phyloP scores from a whole-genome alignment of 92 coral and sea anemone genomes.

The Parazoanthus atlanticus region DNA sequence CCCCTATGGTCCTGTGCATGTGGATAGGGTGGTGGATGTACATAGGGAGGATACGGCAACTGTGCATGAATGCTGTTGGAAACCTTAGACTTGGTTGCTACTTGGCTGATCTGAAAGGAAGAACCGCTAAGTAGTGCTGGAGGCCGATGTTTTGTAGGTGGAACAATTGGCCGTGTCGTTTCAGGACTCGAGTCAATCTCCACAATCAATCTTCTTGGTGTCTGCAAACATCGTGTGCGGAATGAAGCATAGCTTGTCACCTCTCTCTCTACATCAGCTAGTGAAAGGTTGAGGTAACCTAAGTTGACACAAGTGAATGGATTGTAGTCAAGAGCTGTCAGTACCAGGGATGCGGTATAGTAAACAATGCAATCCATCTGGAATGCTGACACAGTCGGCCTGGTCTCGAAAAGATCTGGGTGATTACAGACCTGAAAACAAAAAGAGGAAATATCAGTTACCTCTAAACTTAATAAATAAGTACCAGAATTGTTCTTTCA shows the following conservation, averaged over 20 bases:
- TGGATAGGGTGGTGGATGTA: conserved; percentile 31
- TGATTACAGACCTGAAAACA: conserved; percentile 93
- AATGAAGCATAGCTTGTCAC: conserved; percentile 91
- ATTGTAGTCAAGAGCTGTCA: conserved; percentile 79
- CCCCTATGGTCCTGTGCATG: conserved; percentile 28
- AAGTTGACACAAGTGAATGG: conserved; percentile 78
- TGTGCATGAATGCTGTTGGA: conserved; percentile 28
- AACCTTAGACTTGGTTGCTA: conserved; percentile 11
- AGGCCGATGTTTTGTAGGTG: conserved; percentile 67
- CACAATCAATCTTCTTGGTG: conserved; percentile 80
- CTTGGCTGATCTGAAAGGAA: conserved; percentile 34
- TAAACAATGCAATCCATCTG: conserved; percentile 73
- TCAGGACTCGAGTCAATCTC: conserved; percentile 82
- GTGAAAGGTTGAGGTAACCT: conserved; percentile 81
- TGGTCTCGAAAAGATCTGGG: conserved; percentile 96
- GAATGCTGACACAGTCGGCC: conserved; percentile 89
- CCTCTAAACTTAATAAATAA: not conserved
- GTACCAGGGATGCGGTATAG: conserved; percentile 82
- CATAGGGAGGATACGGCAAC: conserved; percentile 21
- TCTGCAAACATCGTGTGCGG: conserved; percentile 85
- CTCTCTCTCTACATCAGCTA: conserved; percentile 89
- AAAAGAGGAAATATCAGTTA: not conserved
- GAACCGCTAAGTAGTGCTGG: conserved; percentile 47
- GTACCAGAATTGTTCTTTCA: not conserved
- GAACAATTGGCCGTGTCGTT: conserved; percentile 57